Conservation (phyloP, 2,797 vertebrate genomes). For the Tadarida brasiliensis region DNA sequence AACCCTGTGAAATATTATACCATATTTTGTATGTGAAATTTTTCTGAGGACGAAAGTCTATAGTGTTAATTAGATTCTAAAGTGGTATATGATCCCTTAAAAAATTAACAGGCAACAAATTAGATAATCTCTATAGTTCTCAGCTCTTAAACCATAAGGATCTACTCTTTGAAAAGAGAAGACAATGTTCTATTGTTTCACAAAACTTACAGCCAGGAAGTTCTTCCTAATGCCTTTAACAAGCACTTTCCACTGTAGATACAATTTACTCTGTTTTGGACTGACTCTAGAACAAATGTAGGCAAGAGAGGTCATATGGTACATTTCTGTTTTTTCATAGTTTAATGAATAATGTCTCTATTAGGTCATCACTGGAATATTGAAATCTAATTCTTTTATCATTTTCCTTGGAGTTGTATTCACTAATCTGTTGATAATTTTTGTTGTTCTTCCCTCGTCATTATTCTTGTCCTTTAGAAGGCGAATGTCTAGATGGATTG, state of each 20-base stretch:
- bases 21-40: constrained; percentile 45
- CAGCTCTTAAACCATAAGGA: constrained; percentile 61
- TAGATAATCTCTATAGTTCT: constrained; percentile 65
- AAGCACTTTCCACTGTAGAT: constrained; percentile 36
- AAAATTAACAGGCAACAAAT: constrained; percentile 62
- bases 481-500: background rate
- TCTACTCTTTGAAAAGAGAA: constrained; percentile 41
- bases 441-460: background rate
- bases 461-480: background rate
- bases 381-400: background rate
- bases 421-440: background rate
- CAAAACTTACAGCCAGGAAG: background rate
- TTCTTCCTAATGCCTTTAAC: constrained; percentile 22
- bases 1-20: constrained; percentile 40
- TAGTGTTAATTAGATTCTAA: constrained; percentile 66
- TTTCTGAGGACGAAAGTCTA: constrained; percentile 43
- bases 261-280: constrained; percentile 14
- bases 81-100: constrained; percentile 34
- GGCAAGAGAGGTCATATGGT: background rate
- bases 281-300: constrained; percentile 2
- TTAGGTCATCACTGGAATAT: background rate
- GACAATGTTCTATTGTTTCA: constrained; percentile 52
- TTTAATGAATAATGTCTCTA: background rate
- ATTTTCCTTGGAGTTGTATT: background rate
- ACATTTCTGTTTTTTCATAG: constrained; percentile 23